Evolutionary conservation across 2,797 vertebrate species (phyloP).

Genomic region (Leptoclinus maculatus): DNA sequence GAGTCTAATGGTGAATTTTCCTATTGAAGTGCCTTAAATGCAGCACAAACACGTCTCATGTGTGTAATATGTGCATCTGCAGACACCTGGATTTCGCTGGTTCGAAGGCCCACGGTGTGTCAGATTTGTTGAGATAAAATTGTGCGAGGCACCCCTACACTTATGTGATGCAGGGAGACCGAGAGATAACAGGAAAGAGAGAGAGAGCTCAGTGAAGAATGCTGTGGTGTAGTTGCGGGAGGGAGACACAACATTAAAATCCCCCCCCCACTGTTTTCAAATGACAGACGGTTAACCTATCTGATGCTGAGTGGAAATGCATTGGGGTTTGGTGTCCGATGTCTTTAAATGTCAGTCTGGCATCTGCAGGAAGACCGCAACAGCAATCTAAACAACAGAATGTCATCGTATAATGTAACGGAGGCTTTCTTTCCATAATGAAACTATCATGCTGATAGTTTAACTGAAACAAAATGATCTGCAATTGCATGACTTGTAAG

Average conservation of each 20-base stretch:
- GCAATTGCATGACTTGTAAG: background rate
- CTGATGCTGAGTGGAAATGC: constrained; percentile 22
- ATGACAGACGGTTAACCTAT: constrained; percentile 31
- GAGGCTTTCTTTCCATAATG: background rate
- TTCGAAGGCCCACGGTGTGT: constrained; percentile 43
- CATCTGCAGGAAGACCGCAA: constrained; percentile 26
- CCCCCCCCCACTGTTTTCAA: constrained; percentile 38
- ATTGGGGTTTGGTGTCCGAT: background rate
- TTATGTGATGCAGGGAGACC: background rate
- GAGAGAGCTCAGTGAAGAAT: constrained; percentile 15
- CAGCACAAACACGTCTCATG: background rate
- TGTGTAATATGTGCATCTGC: constrained; percentile 21
- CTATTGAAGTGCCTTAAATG: constrained; percentile 28
- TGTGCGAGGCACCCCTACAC: background rate
- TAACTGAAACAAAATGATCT: constrained; percentile 26
- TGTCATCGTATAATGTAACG: constrained; percentile 5
- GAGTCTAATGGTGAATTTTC: constrained; percentile 14
- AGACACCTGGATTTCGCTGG: constrained; percentile 60
- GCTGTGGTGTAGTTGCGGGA: constrained; percentile 24
- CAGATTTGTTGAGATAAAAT: constrained; percentile 23
- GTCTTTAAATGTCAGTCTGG: constrained; percentile 34
- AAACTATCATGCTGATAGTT: constrained; percentile 5
- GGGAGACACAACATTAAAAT: constrained; percentile 1
- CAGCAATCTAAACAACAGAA: constrained; percentile 21
- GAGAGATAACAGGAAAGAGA: constrained; percentile 1